Percentiles rank a stretch among this genome's conserved stretches.
phyloP scores from a whole-genome alignment of 2,113 vertebrate genomes.

The Hydropotes inermis region DNA sequence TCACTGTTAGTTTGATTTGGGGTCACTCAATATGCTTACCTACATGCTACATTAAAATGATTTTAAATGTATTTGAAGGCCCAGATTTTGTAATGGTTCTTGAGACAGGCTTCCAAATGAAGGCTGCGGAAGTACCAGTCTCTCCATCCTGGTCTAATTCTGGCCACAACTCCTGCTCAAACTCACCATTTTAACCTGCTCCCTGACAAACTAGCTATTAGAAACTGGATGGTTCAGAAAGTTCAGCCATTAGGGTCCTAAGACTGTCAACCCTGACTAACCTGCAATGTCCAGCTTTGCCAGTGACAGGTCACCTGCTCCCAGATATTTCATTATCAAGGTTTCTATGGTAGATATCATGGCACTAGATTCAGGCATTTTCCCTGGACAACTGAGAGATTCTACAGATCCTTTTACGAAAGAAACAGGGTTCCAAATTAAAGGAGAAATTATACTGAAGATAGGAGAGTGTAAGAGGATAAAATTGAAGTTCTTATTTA shows the following conservation, averaged over 20 bases:
- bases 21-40: neutral
- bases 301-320: neutral
- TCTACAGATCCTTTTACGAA: neutral
- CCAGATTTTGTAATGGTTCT: constrained; percentile 21
- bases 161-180: neutral
- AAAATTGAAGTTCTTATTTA: neutral
- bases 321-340: neutral
- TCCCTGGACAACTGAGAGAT: neutral
- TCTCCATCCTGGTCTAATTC: neutral
- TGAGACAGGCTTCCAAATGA: constrained; percentile 16
- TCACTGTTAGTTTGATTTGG: constrained; percentile 25
- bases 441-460: constrained; percentile 15
- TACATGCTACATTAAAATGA: constrained; percentile 21
- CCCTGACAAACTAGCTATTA: neutral
- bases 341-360: constrained; percentile 17
- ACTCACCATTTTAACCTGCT: neutral
- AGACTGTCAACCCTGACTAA: neutral
- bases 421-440: neutral
- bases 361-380: constrained; percentile 8
- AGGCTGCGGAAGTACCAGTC: neutral
- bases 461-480: neutral
- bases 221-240: neutral
- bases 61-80: constrained; percentile 17
- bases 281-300: neutral
- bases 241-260: neutral